phyloP scores from a whole-genome alignment of 2,113 vertebrate genomes.

The Lophotis ruficrista region DNA sequence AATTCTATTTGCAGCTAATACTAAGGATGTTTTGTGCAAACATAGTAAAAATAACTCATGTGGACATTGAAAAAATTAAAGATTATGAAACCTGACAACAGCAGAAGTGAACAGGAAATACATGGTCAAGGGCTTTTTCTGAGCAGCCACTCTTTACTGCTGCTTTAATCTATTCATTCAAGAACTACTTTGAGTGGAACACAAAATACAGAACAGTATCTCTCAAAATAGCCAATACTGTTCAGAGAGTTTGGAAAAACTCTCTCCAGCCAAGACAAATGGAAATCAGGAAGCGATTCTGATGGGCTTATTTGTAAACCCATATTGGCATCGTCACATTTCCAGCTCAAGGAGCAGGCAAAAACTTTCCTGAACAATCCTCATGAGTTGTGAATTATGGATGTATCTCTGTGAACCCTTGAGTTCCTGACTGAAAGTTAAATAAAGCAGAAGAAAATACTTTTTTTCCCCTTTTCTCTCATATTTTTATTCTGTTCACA shows the following conservation, averaged over 20 bases:
- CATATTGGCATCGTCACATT: not conserved
- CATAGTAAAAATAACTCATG: not conserved
- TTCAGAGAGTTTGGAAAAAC: not conserved
- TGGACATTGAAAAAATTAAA: not conserved
- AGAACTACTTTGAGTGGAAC: not conserved
- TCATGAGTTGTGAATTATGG: slow-evolving; percentile 49
- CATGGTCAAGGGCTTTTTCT: not conserved
- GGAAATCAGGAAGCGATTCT: not conserved
- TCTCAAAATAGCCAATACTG: not conserved
- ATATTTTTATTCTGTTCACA: not conserved
- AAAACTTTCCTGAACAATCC: not conserved
- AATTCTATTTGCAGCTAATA: not conserved
- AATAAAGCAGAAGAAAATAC: slow-evolving; percentile 20
- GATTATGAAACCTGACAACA: not conserved
- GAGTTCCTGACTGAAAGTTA: slow-evolving; percentile 21
- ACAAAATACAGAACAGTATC: not conserved
- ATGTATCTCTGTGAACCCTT: not conserved
- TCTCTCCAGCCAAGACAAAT: not conserved
- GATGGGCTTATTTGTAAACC: not conserved
- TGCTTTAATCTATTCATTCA: not conserved
- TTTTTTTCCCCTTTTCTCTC: not conserved
- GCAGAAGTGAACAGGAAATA: not conserved
- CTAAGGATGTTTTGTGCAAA: not conserved
- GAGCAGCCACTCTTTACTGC: not conserved
- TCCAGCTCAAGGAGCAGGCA: not conserved